Evolutionary conservation across 2,888 invertebrate species (phyloP), one percentile per base, ranked within the genome.

Genomic region (Plutella xylostella): DNA sequence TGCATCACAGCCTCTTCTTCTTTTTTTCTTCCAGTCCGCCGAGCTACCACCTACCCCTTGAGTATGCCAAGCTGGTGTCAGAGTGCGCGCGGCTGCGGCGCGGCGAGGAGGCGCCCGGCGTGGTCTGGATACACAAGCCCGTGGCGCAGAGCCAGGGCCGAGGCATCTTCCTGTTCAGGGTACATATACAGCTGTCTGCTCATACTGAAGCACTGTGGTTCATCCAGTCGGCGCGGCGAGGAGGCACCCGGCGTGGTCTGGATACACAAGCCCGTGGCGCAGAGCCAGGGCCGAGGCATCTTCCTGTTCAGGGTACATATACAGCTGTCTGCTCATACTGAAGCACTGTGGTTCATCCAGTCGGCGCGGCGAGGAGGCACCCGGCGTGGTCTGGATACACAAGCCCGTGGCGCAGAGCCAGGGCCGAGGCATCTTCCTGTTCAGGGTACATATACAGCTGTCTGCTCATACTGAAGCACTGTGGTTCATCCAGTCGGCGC

Each of bases 201-300:
- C n/a, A n/a, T n/a, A n/a, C n/a, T n/a, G n/a, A n/a, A n/a, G n/a
- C n/a, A n/a, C n/a, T n/a, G n/a, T n/a, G n/a, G n/a, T n/a, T n/a
- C n/a, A n/a, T n/a, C n/a, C n/a, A n/a, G n/a, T n/a, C 68, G 79
- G 6, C 65, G 77, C 14, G 63, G 69, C 12, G 86, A 86, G 4
- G 83, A 84, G 14, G 64, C 61, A 0, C 60, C 72, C 6, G 73
- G 76, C 11, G 80, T 77, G 25, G 87, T 91, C n/a, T 94, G 94
- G 94, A 94, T 94, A 50, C 94, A 93, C 65, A 94, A 94, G 61
- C 94, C 94, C 0, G 93, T 93, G 1, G 92, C 93, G 0, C 90
- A 92, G 68, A 94, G 93, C 55, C 91, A 94, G 70, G 94, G 94
- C 7, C 85, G 90, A 60, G 94, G 94, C 41, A 94, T 94, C 50